These are phyloP conservation scores for Nephrotoma flavescens DNA, from an alignment of 2,888 invertebrate species.

Conservation along the genomic window DNA sequence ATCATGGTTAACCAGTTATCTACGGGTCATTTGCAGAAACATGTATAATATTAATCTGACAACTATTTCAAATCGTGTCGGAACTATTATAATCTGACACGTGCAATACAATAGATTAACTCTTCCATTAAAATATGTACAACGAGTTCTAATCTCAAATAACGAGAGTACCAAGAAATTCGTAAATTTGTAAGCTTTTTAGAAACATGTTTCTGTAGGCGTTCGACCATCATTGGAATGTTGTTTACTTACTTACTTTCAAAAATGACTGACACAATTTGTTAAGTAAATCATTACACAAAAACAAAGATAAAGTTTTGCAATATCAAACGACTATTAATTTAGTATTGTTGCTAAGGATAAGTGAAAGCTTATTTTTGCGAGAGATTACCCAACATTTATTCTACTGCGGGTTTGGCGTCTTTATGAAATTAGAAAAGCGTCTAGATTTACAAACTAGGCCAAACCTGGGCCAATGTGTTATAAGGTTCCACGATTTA, in stretches of 20 bases:
- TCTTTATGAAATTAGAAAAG: no score
- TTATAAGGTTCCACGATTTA: no score
- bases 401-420: no score
- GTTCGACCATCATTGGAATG: background rate
- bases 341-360: no score
- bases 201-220: background rate
- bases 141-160: background rate
- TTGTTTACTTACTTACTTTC: background rate
- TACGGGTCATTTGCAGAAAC: background rate
- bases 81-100: background rate
- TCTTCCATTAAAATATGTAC: background rate
- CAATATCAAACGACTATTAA: no score
- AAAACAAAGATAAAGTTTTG: no score
- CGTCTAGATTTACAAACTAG: no score
- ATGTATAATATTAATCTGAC: background rate
- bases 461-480: no score
- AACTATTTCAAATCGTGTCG: background rate
- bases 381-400: no score
- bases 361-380: no score
- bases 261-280: background rate
- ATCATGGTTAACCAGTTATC: background rate
- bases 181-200: background rate
- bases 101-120: background rate
- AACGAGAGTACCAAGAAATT: background rate
- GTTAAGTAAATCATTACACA: background rate